Percentiles rank a stretch among this genome's conserved stretches.
phyloP scores from a whole-genome alignment of 2,888 invertebrate genomes.

The Melanostoma scalare region DNA sequence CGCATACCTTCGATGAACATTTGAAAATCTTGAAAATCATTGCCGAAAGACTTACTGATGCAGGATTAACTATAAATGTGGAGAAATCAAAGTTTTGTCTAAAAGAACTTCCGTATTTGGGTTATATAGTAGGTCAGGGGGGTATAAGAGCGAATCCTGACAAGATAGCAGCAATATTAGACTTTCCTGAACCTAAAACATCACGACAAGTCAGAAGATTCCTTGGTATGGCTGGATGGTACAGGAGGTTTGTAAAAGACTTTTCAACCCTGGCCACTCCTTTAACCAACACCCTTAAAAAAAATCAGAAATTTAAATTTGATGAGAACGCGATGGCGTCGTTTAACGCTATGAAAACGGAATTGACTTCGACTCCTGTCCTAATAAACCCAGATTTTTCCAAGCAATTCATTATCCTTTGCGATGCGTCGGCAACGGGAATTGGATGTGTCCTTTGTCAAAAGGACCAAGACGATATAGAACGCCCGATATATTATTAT shows the following conservation, averaged over 20 bases:
- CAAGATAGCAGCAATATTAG: constrained; percentile 43
- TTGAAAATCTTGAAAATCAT: not conserved
- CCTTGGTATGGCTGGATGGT: constrained; percentile 70
- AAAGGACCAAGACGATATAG: constrained; percentile 25
- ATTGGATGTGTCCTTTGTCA: constrained; percentile 51
- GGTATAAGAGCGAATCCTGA: constrained; percentile 13
- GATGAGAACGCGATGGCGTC: no score
- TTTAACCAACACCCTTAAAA: constrained; percentile 36
- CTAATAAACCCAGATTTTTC: constrained; percentile 42
- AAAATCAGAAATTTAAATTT: no score
- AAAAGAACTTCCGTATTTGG: constrained; percentile 11
- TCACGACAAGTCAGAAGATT: constrained; percentile 57
- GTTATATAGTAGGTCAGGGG: constrained; percentile 53
- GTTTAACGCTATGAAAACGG: no score
- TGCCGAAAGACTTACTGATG: constrained; percentile 9
- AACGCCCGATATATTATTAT: constrained; percentile 23
- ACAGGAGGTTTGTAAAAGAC: constrained; percentile 11
- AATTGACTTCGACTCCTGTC: no score
- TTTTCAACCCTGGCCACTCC: constrained; percentile 56
- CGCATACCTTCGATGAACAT: constrained; percentile 29
- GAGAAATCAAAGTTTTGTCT: no score
- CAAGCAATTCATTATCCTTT: not conserved
- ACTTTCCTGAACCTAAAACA: constrained; percentile 46
- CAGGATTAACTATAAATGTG: constrained; percentile 39
- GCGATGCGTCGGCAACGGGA: constrained; percentile 49